Evolutionary conservation across 2,888 invertebrate species (phyloP), one percentile per base, ranked within the genome.

Genomic region (Clivina fossor): DNA sequence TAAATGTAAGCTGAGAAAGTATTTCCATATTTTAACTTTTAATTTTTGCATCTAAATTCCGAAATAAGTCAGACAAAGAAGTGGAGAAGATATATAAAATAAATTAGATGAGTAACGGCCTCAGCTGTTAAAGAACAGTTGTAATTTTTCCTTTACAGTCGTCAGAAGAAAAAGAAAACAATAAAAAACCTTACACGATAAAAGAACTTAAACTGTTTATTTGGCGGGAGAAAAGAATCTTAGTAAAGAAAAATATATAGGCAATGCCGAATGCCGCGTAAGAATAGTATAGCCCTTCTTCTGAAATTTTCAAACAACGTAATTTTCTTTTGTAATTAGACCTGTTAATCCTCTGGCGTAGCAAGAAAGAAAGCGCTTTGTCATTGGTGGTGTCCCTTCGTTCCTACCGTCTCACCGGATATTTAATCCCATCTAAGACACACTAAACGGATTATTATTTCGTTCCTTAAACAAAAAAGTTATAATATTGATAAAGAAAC

Each of bases 401-500:
- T 13, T 13, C n/a, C 13, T 24, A 8, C 40, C 40, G 40, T 24
- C 40, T 40, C n/a, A n/a, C 15, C 15, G n/a, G 47, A 48, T 32
- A 60, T 58, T 56, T 62, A 63, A 61, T 63, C 61, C 62, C 59
- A 41, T 56, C 50, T 33, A 57, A 57, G 60, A 60, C 60, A 47
- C 56, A 43, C 55, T 61, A 58, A 61, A 64, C 61, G 63, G 61
- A 64, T 62, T 62, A 63, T 60, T 60, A 61, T 61, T 62, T 51
- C 49, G 60, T 51, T 51, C 49, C 33, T 54, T 50, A 50, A 30
- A 58, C 56, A 60, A 57, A 62, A 62, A 62, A 61, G 56, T 60
- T 61, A 61, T 61, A 61, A 62, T 62, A 62, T 62, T 62, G 58
- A 62, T 61, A 61, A 61, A 61, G 61, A 58, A 61, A 62, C 54